Conservation (phyloP, 2,888 invertebrate species). For the Chloroclystis v-ata region DNA sequence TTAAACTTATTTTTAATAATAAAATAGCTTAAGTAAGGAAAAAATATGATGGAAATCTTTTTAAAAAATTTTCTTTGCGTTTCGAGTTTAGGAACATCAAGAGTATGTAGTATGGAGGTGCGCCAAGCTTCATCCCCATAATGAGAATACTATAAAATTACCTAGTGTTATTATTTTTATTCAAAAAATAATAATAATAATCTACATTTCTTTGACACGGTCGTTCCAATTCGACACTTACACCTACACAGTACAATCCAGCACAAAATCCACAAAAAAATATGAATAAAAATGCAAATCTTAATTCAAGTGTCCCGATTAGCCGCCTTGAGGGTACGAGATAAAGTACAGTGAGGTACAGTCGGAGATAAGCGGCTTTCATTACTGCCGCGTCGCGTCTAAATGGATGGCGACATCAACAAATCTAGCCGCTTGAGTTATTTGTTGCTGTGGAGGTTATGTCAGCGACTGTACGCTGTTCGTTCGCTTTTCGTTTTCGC, state of each 20-base stretch:
- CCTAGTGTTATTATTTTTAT: too few relatives aligned
- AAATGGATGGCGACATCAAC: constrained; percentile 60
- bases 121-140: too few relatives aligned
- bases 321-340: constrained; percentile 45
- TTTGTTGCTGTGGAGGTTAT: constrained; percentile 55
- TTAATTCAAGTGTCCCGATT: constrained; percentile 36
- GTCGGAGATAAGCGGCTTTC: constrained; percentile 64
- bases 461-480: constrained; percentile 41
- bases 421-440: constrained; percentile 58
- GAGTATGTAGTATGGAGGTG: too few relatives aligned
- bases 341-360: constrained; percentile 51
- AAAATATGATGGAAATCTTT: too few relatives aligned
- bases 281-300: constrained; percentile 28
- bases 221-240: not conserved
- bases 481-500: constrained; percentile 18
- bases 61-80: too few relatives aligned
- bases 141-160: too few relatives aligned
- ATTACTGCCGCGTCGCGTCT: constrained; percentile 59
- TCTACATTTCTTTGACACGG: too few relatives aligned
- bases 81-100: too few relatives aligned
- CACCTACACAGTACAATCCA: not conserved
- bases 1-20: too few relatives aligned
- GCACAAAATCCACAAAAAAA: constrained; percentile 8
- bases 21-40: too few relatives aligned
- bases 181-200: too few relatives aligned